A percentile compares a stretch with the other conserved stretches of the same genome.
Conservation (phyloP, 2,113 vertebrate species). For the Micronycteris hirsuta region DNA sequence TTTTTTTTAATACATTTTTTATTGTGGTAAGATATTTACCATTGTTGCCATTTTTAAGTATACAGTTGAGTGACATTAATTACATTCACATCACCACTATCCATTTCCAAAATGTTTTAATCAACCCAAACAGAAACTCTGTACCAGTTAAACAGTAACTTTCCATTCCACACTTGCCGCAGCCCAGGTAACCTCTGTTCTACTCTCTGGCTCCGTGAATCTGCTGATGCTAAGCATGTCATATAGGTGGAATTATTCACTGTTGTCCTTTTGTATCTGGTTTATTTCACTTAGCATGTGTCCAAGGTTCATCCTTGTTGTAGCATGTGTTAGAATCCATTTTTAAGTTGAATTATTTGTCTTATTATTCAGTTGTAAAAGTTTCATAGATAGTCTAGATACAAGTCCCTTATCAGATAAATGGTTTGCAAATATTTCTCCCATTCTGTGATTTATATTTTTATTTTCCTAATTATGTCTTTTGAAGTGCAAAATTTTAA, state of each 20-base stretch:
- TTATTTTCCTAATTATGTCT: neutral
- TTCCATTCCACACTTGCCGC: neutral
- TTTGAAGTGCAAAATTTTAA: neutral
- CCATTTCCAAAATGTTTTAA: neutral
- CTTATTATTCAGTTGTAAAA: neutral
- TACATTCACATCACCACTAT: neutral
- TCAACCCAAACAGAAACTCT: neutral
- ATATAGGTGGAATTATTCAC: neutral
- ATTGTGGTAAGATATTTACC: neutral
- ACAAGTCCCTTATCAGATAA: neutral
- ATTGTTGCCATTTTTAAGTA: neutral
- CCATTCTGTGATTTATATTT: neutral
- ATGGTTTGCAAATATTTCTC: neutral
- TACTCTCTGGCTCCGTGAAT: neutral
- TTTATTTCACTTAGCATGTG: neutral
- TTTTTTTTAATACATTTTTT: neutral
- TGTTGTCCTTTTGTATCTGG: neutral
- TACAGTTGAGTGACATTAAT: neutral
- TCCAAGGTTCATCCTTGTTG: neutral
- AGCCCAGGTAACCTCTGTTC: neutral
- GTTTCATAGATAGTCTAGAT: neutral
- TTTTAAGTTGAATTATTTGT: neutral
- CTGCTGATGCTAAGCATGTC: neutral
- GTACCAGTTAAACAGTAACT: neutral
- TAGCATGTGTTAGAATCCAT: neutral